Evolutionary conservation across 2,888 invertebrate species (phyloP), one percentile per base, ranked within the genome.

Genomic region (Drosophila borealis): DNA sequence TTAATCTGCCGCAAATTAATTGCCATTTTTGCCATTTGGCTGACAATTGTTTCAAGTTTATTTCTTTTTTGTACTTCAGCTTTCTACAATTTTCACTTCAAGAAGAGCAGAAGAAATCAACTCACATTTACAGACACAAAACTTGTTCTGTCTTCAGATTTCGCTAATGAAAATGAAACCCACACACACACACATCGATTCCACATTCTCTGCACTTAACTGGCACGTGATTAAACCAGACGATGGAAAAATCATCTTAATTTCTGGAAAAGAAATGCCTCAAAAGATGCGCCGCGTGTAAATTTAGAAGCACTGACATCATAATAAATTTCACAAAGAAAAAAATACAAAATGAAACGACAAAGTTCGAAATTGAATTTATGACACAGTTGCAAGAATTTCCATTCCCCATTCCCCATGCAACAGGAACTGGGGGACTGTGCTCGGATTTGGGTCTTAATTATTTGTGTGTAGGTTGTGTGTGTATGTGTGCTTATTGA

Each of bases 41-140:
- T 60, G 80, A 69, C 81, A 81, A 81, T 81, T 81, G 81, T 81
- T 79, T 81, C 72, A 65, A 62, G 73, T 68, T 73, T 21, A 13
- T 6, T 36, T 54, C 21, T 34, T 33, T 45, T 44, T 74, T 78
- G 75, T 78, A 73, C 70, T 70, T 75, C 45, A 74, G 74, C 80
- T 80, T 80, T 80, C 80, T 80, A 79, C 45, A 70, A 72, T 80
- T 80, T 80, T 80, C 80, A 79, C 80, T 77, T 69, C 41, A 49
- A 79, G 73, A 78, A 74, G 74, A 74, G 74, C 70, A 69, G 25
- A 60, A 59, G 42, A 50, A 67, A 72, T 56, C 49, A 66, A 57
- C 53, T 42, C 56, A 41, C 39, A 50, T 37, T 41, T 17, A 29
- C n/a, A 46, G 39, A 64, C 55, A 49, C 19, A 49, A 76, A 80